Conservation (phyloP, 2,888 invertebrate species). For the Apocheima hispidaria region DNA sequence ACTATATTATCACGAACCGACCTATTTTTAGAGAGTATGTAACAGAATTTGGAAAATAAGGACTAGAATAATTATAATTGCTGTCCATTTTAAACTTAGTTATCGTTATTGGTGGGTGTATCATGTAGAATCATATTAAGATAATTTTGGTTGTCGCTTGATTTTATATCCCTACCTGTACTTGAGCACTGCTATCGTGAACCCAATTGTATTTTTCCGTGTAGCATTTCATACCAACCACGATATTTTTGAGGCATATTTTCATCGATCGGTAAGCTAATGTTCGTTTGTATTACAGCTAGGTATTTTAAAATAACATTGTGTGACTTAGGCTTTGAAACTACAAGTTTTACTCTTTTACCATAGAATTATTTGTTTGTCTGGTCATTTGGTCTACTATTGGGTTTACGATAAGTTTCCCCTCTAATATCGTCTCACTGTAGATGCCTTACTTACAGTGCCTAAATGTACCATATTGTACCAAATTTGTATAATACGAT, state of each 20-base stretch:
- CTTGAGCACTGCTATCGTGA: slow-evolving; percentile 30
- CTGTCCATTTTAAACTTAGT: slow-evolving; percentile 54
- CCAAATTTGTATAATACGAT: slow-evolving; percentile 80
- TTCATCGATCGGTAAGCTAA: not conserved
- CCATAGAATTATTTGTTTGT: not conserved
- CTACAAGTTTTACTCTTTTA: not conserved
- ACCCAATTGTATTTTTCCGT: slow-evolving; percentile 7
- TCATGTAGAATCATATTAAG: slow-evolving; percentile 42
- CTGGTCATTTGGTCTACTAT: not conserved
- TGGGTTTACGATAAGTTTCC: slow-evolving; percentile 41
- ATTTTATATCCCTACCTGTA: slow-evolving; percentile 28
- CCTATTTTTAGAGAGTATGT: slow-evolving; percentile 79
- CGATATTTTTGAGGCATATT: not conserved
- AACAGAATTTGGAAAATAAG: slow-evolving; percentile 49
- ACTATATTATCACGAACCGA: slow-evolving; percentile 78
- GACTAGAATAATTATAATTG: slow-evolving; percentile 38
- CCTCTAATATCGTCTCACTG: slow-evolving; percentile 88
- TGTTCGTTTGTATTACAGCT: not conserved
- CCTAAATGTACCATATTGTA: slow-evolving; percentile 87
- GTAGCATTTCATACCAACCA: not conserved
- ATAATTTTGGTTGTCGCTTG: slow-evolving; percentile 35
- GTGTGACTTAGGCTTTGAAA: not conserved
- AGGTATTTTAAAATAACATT: not conserved
- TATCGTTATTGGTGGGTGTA: slow-evolving; percentile 36
- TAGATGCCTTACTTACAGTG: slow-evolving; percentile 95